Evolutionary conservation across 2,888 invertebrate species (phyloP).

Genomic region (Cenopis cana): DNA sequence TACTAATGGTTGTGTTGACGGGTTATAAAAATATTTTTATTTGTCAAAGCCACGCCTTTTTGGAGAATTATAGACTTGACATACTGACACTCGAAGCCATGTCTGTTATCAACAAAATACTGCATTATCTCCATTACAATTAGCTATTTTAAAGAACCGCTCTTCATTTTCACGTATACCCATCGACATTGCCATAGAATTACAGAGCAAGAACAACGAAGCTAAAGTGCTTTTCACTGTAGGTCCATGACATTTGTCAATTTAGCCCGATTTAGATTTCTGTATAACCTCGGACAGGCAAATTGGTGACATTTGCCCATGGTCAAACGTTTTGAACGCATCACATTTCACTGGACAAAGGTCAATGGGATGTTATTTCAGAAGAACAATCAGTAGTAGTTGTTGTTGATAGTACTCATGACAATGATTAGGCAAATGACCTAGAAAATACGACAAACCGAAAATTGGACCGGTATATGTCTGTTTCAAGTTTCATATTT

Average conservation of each 20-base stretch:
- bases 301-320: slow-evolving; percentile 34
- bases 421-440: slow-evolving; percentile 10
- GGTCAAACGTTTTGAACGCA: slow-evolving; percentile 25
- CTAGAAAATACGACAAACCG: slow-evolving; percentile 7
- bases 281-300: slow-evolving; percentile 30
- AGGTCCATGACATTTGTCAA: slow-evolving; percentile 37
- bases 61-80: neutral
- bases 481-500: too few relatives aligned
- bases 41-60: too few relatives aligned
- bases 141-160: neutral
- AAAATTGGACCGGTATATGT: too few relatives aligned
- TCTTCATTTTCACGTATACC: neutral
- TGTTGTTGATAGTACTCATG: slow-evolving; percentile 11
- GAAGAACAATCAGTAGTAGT: slow-evolving; percentile 14
- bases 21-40: neutral
- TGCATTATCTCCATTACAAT: neutral
- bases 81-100: neutral
- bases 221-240: slow-evolving; percentile 37
- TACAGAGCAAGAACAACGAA: slow-evolving; percentile 11
- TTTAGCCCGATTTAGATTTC: slow-evolving; percentile 33
- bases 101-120: neutral
- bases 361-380: slow-evolving; percentile 34
- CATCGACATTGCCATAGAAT: neutral
- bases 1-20: slow-evolving; percentile 10
- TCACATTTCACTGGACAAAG: slow-evolving; percentile 35